Evolutionary conservation across 1,140 invertebrate species (phyloP).

Genomic region (Pogonus chalceus): DNA sequence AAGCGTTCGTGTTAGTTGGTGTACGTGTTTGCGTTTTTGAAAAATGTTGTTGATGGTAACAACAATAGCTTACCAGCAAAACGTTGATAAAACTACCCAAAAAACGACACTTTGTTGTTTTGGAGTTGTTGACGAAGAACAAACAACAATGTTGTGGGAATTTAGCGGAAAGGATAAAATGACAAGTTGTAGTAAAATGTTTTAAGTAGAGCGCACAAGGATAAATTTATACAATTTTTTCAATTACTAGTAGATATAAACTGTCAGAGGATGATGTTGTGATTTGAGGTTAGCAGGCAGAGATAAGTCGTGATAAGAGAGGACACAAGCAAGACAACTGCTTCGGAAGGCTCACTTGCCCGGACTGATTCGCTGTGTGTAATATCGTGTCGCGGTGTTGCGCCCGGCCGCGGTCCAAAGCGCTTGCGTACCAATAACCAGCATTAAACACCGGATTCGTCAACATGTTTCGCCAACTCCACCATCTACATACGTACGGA

Average conservation of each 20-base stretch:
- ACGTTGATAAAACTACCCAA: background rate
- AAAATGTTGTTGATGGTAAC: background rate
- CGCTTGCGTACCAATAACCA: background rate
- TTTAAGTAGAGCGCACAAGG: too few species aligned
- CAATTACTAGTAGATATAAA: background rate
- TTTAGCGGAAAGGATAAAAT: too few species aligned
- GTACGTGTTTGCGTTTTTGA: background rate
- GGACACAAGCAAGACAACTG: constrained; percentile 1
- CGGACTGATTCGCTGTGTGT: background rate
- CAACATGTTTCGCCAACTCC: too few species aligned
- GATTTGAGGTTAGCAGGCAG: constrained; percentile 5
- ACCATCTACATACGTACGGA: too few species aligned
- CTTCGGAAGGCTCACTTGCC: constrained; percentile 1
- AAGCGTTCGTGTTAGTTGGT: background rate
- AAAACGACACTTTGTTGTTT: background rate
- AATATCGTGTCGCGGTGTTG: background rate
- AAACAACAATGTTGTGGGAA: too few species aligned
- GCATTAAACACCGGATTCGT: too few species aligned
- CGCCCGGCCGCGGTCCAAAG: background rate
- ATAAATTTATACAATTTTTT: too few species aligned
- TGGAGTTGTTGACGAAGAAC: background rate
- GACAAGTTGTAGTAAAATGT: too few species aligned
- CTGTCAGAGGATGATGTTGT: background rate
- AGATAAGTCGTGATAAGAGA: constrained; percentile 7
- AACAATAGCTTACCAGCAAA: background rate